Base-by-base conservation (phyloP, 1,140 invertebrate species). In the Drosophila rufa region DNA sequence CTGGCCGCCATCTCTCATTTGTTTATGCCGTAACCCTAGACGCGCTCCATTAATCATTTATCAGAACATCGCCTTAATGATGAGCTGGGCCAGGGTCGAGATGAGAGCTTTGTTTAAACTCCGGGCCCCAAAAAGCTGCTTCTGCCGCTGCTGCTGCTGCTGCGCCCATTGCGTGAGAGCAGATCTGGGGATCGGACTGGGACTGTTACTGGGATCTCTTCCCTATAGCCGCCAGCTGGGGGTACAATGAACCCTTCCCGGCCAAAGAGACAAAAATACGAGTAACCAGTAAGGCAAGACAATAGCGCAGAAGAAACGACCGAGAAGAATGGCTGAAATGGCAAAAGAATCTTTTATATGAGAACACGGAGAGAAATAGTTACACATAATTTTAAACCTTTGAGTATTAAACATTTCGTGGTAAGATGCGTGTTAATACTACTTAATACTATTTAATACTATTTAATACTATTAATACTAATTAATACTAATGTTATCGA, bases 1-100 rank as follows among this genome's bases (percentile, higher is more conserved):
- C 51, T 67, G 40, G 45, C 11, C 30, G 46, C 30, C 38, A 40
- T 40, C 56, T 47, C 78, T 78, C 62, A 84, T 85, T 85, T 84
- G 82, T 48, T 68, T 85, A 85, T 85, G 82, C 74, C 82, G 82
- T 85, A 85, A 85, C 82, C 50, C 75, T 65, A 73, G 66, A 57
- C 74, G 48, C 7, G 47, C 19, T 62, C 80, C 80, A 87, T 87
- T 87, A 89, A 87, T 87, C 84, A 87, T 90, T 64, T 78, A 84
- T 84, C 66, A 90, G 80, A 80, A 83, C 57, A 62, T 61, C 64
- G 70, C 68, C 68, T 89, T 87, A 89, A 89, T 84, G 83, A 87
- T 68, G 67, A 60, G 15, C 56, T 17, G 36, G 19, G 33, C 9
- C 33, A 11, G 11, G 33, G 33, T 36, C 58, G n/a, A 17, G 55